Evolutionary conservation across 2,113 vertebrate species (phyloP), one percentile per base, ranked within the genome.

Genomic region (Elachura formosa): DNA sequence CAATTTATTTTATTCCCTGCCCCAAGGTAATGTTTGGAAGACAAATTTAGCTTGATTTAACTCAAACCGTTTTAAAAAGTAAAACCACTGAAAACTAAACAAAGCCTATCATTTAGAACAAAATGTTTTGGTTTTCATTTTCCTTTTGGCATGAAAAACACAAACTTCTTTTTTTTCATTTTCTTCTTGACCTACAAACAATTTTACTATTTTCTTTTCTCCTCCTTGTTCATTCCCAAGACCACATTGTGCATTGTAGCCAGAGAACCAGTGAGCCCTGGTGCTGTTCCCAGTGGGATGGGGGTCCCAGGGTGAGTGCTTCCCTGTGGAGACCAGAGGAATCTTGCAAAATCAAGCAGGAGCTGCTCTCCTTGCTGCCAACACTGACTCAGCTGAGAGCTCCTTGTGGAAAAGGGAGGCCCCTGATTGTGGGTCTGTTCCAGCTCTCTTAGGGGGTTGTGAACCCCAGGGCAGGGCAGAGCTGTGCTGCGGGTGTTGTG

Each of bases 71-170:
- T 96, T 78, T 68, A 91, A 96, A 96, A 96, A 96, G 90, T 96
- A 96, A 96, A 96, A 93, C 95, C 96, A 82, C 95, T 88, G 95
- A 91, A 96, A 96, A 79, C 94, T 90, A 96, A 96, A 96, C 95
- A 96, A 96, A 71, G 78, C 85, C 95, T 96, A 96, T 94, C 92
- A 96, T 96, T 96, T 96, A 96, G 95, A 95, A 96, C 92, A 96
- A 94, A 96, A 96, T 96, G 90, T 94, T 96, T 96, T 95, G 92
- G 94, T 94, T 96, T 96, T 96, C 87, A 58, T 96, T 95, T 96
- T 96, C 87, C 84, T 94, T 91, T 93, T 96, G 95, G 93, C 95
- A 94, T 1, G 7, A 85, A 95, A 91, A 85, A 36, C 82, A 72
- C 56, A 84, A 96, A 87, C 77, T 71, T 77, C 59, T 78, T 82